Evolutionary conservation across 2,888 invertebrate genomes (phyloP).

Genomic region (Pocota personata): DNA sequence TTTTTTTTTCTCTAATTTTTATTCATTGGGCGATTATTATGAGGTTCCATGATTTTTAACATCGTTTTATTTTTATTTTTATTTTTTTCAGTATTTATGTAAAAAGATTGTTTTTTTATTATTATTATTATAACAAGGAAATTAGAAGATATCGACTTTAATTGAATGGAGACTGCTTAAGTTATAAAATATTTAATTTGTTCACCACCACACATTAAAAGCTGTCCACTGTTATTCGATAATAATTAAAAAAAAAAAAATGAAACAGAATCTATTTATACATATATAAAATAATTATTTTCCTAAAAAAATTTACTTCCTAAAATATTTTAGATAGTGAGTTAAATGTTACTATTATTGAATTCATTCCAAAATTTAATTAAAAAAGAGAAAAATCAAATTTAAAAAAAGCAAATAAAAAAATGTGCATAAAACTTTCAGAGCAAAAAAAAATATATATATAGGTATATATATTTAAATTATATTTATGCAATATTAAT

Average conservation of each 20-base stretch:
- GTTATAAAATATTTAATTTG: constrained; percentile 39
- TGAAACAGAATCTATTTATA: constrained; percentile 59
- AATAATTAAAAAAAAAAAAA: constrained; percentile 25
- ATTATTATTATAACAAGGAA: constrained; percentile 9
- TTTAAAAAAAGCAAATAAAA: constrained; percentile 17
- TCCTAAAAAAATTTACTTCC: constrained; percentile 65
- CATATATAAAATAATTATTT: constrained; percentile 56
- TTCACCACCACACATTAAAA: constrained; percentile 31
- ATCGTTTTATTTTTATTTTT: neutral
- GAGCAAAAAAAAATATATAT: constrained; percentile 6
- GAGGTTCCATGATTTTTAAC: neutral
- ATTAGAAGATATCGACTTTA: constrained; percentile 22
- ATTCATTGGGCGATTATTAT: neutral
- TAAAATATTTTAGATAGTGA: constrained; percentile 66
- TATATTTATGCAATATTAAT: constrained; percentile 71
- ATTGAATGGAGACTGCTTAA: constrained; percentile 66
- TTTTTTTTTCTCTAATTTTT: neutral
- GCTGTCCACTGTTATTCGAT: constrained; percentile 63
- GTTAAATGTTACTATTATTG: constrained; percentile 69
- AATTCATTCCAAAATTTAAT: constrained; percentile 71
- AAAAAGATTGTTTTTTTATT: neutral
- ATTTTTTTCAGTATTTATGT: constrained; percentile 19
- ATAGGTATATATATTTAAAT: constrained; percentile 51
- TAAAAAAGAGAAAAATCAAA: constrained; percentile 58
- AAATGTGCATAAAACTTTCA: constrained; percentile 48